Evolutionary conservation across 2,888 invertebrate species (phyloP), one percentile per base, ranked within the genome.

Genomic region (Idaea dimidiata): DNA sequence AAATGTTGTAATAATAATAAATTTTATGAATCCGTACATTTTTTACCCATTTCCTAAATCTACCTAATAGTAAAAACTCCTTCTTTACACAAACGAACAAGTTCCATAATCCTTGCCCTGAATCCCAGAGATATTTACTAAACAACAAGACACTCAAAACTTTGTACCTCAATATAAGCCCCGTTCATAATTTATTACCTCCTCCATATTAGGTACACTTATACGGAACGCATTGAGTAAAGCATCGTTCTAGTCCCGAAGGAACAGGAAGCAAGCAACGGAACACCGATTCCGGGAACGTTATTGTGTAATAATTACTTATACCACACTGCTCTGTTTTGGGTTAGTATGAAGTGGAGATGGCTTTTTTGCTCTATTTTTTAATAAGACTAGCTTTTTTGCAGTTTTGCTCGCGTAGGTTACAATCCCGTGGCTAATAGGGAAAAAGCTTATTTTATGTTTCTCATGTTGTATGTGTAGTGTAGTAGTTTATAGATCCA

Each of bases 221-320:
- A 67, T 65, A 65, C 60, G 59, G 61, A 68, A 60, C 64, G 65
- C 62, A 58, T 24, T 16, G 18, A 56, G 56, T 56, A 56, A 56
- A 56, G 61, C 32, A 18, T 56, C 56, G 56, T 65, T 67, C 62
- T 72, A 17, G 61, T 17, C n/a, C 64, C 63, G 69, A 66, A 61
- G 58, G 73, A 76, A 76, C 79, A 82, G 86, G 84, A 85, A 85
- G 76, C 80, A 73, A 73, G 73, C 69, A 78, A 73, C 75, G 76
- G 80, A 82, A 84, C 82, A 80, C 71, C 76, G 76, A 84, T 87
- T 84, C 86, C 82, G 75, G 77, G 81, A 84, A 86, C 83, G 80
- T 82, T 86, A 87, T 89, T 87, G 84, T 87, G 84, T 86, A 87
- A 88, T 88, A 85, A 89, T 89, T 88, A 89, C 89, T 85, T 85